phyloP scores from a whole-genome alignment of 2,888 invertebrate genomes.

The Pocota personata region DNA sequence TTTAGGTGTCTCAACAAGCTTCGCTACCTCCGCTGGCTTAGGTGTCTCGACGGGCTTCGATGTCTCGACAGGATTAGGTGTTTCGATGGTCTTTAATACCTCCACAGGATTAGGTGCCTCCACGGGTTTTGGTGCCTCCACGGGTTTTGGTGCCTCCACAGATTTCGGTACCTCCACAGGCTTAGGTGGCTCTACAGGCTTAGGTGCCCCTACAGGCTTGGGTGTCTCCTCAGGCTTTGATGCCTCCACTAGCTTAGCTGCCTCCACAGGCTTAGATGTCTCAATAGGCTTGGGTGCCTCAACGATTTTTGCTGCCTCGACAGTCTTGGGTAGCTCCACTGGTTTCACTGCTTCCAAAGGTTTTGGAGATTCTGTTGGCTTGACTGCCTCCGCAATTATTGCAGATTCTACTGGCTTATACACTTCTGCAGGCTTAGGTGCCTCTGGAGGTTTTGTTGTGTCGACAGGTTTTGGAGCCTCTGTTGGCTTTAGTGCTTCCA shows the following conservation, averaged over 20 bases:
- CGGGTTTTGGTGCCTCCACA: slow-evolving; percentile 85
- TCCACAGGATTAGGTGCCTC: slow-evolving; percentile 81
- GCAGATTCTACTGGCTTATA: not conserved
- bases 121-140: slow-evolving; percentile 75
- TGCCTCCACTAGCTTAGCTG: slow-evolving; percentile 66
- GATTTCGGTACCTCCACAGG: slow-evolving; percentile 81
- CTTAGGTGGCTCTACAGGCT: slow-evolving; percentile 84
- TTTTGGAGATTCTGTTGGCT: slow-evolving; percentile 94
- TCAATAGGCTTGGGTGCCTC: slow-evolving; percentile 29
- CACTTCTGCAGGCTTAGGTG: not conserved
- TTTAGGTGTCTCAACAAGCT: slow-evolving; percentile 82
- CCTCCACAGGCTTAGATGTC: slow-evolving; percentile 82
- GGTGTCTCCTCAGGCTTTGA: not conserved
- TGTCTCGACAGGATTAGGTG: slow-evolving; percentile 83
- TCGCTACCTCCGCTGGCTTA: slow-evolving; percentile 26
- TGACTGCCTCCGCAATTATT: not conserved
- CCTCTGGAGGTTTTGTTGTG: not conserved
- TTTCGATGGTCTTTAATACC: slow-evolving; percentile 85
- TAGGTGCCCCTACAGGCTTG: slow-evolving; percentile 82
- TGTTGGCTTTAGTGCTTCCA: slow-evolving; percentile 86
- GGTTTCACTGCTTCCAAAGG: slow-evolving; percentile 85
- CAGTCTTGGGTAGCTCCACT: slow-evolving; percentile 14
- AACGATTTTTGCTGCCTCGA: slow-evolving; percentile 85
- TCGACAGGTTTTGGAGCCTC: not conserved
- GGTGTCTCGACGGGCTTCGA: slow-evolving; percentile 84